These are phyloP conservation scores for Ceratina calcarata DNA, from an alignment of 1,140 invertebrate genomes.

Conservation along the genomic window DNA sequence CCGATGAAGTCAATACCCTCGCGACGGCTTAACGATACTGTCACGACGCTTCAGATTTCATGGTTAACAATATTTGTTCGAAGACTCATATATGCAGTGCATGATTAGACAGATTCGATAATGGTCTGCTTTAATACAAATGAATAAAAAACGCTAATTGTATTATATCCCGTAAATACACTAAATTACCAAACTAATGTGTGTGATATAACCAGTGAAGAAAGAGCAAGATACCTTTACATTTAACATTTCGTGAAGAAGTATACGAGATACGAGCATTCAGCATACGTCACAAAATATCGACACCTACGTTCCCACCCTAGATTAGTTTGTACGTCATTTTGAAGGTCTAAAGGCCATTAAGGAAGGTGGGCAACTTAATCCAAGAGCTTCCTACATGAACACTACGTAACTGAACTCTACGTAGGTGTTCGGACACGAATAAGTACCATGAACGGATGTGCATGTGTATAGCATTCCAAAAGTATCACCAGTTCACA, in stretches of 20 bases:
- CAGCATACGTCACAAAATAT: background rate
- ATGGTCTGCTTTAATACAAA: background rate
- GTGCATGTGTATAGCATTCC: no score
- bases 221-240: background rate
- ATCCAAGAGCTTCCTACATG: background rate
- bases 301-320: background rate
- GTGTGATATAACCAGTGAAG: no score
- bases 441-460: no score
- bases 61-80: background rate
- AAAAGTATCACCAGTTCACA: no score
- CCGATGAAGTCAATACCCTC: constrained; percentile 36
- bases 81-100: no score
- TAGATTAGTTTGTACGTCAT: constrained; percentile 15
- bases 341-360: background rate
- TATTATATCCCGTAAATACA: no score
- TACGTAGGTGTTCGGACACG: no score
- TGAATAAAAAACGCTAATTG: no score
- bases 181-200: no score
- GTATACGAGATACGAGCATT: no score
- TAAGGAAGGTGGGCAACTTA: background rate
- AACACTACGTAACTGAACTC: background rate
- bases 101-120: no score
- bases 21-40: constrained; percentile 34
- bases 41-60: constrained; percentile 1
- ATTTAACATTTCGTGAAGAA: background rate